Evolutionary conservation across 2,113 vertebrate species (phyloP).

Genomic region (Solea senegalensis): DNA sequence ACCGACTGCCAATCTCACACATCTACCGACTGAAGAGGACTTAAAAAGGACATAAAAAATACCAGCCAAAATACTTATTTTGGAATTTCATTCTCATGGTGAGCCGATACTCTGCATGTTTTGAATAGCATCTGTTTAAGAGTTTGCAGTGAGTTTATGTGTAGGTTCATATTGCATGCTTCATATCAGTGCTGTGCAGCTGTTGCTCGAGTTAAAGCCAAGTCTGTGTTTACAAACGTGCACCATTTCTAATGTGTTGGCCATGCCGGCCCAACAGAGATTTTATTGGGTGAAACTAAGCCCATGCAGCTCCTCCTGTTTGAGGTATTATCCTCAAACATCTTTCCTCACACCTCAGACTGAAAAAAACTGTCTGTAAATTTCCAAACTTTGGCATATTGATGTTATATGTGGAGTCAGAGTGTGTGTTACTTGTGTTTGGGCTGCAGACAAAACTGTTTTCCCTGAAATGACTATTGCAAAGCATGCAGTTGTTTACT

Average conservation of each 20-base stretch:
- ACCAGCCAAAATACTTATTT: background rate
- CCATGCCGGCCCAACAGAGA: conserved; percentile 21
- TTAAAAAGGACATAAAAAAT: conserved; percentile 2
- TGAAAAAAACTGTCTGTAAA: conserved; percentile 34
- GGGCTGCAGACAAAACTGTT: conserved; percentile 8
- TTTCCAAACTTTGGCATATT: conserved; percentile 22
- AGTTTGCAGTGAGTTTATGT: conserved; percentile 24
- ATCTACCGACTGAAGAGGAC: conserved; percentile 6
- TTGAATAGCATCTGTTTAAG: conserved; percentile 16
- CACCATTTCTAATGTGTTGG: conserved; percentile 20
- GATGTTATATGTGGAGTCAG: conserved; percentile 20
- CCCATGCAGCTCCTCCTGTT: conserved; percentile 20
- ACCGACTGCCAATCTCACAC: conserved; percentile 21
- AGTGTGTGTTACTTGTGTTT: conserved; percentile 17
- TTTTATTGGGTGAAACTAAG: conserved; percentile 45
- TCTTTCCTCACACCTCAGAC: conserved; percentile 27
- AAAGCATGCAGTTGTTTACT: conserved; percentile 19
- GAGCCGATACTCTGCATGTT: conserved; percentile 22
- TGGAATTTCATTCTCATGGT: conserved; percentile 30
- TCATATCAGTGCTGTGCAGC: conserved; percentile 58
- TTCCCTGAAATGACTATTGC: conserved; percentile 7
- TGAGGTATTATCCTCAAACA: conserved; percentile 40
- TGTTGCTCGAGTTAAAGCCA: conserved; percentile 27
- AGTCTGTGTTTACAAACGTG: conserved; percentile 24
- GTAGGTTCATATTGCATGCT: conserved; percentile 23